Evolutionary conservation across 2,797 vertebrate genomes (phyloP).

Genomic region (Clarias platycephalus): DNA sequence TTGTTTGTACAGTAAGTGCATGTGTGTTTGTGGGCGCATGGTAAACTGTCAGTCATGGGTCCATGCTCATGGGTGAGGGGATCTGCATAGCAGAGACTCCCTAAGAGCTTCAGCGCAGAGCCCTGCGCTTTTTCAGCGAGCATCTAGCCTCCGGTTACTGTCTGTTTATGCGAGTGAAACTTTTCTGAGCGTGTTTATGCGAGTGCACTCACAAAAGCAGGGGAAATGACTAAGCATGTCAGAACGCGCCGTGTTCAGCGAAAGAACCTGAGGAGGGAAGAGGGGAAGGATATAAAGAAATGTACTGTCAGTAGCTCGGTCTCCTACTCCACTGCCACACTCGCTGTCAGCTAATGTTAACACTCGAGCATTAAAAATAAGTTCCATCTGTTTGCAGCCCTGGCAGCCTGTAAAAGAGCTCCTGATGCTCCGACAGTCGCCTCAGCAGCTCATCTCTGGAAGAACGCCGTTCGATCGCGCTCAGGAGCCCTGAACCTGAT

Average conservation of each 20-base stretch:
- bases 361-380: constrained; percentile 20
- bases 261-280: neutral
- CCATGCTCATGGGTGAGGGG: constrained; percentile 43
- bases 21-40: constrained; percentile 37
- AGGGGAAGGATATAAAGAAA: neutral
- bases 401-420: constrained; percentile 20
- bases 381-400: constrained; percentile 18
- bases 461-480: neutral
- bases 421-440: constrained; percentile 27
- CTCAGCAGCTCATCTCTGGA: constrained; percentile 6
- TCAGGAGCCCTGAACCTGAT: constrained; percentile 5
- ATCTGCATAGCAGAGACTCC: constrained; percentile 54
- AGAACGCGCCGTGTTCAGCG: constrained; percentile 38
- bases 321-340: neutral
- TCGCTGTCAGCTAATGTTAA: constrained; percentile 17
- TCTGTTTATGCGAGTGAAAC: constrained; percentile 4
- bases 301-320: neutral
- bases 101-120: constrained; percentile 47
- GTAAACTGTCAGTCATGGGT: constrained; percentile 50
- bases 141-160: constrained; percentile 49
- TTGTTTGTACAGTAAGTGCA: constrained; percentile 14
- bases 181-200: neutral
- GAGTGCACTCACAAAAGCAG: constrained; percentile 8
- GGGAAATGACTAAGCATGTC: constrained; percentile 45
- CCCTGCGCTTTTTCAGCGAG: constrained; percentile 53